Conservation (phyloP, 2,113 vertebrate species). For the Sturnus vulgaris region DNA sequence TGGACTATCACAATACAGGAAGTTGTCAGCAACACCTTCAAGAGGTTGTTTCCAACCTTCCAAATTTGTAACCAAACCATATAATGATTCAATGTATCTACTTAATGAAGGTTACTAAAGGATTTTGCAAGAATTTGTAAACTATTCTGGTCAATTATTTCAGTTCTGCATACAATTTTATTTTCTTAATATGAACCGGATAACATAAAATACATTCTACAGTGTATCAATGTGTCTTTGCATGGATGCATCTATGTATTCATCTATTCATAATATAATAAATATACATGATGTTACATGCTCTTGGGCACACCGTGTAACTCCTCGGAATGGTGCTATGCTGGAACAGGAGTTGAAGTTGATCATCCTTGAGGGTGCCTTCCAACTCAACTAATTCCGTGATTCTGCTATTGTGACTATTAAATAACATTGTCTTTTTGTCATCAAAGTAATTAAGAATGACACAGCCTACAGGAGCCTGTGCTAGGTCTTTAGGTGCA, state of each 20-base stretch:
- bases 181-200: not conserved
- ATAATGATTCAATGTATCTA: not conserved
- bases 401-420: not conserved
- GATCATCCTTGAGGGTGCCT: not conserved
- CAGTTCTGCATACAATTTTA: not conserved
- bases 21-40: not conserved
- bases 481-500: too few species aligned
- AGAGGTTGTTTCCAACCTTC: not conserved
- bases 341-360: not conserved
- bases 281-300: not conserved
- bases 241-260: not conserved
- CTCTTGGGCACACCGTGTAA: not conserved
- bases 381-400: not conserved
- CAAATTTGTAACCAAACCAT: not conserved
- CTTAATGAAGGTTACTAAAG: not conserved
- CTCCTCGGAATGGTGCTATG: not conserved
- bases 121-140: not conserved
- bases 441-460: not conserved
- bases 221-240: not conserved
- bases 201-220: not conserved
- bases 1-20: not conserved
- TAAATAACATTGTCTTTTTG: not conserved
- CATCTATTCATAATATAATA: not conserved
- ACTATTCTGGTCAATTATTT: not conserved
- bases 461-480: too few species aligned